A percentile compares a stretch with the other conserved stretches of the same genome.
Conservation (phyloP, 2,113 vertebrate genomes). For the Aptenodytes forsteri region DNA sequence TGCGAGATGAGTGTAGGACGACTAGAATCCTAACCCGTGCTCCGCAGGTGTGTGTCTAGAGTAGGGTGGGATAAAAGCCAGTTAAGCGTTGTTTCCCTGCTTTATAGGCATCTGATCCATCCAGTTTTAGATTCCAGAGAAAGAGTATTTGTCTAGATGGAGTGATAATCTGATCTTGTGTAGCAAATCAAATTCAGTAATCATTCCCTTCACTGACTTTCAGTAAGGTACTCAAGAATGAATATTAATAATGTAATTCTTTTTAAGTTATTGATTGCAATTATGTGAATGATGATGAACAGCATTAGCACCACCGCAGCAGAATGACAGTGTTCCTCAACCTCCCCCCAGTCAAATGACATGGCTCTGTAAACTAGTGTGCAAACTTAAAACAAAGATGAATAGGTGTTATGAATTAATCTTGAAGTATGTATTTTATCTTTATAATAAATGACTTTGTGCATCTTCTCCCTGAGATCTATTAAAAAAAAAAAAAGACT, state of each 20-base stretch:
- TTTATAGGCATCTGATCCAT: background rate
- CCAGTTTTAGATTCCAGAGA: background rate
- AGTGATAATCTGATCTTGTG: background rate
- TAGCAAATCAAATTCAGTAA: background rate
- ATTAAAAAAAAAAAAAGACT: background rate
- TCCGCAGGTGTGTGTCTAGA: background rate
- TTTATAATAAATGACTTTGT: slow-evolving; percentile 12
- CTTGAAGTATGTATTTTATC: background rate
- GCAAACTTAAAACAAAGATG: background rate
- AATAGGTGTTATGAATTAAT: background rate
- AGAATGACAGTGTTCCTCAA: background rate
- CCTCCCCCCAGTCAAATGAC: background rate
- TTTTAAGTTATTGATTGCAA: background rate
- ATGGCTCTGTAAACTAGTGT: background rate
- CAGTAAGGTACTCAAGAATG: background rate
- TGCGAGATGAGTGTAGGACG: background rate
- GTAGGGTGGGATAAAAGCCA: background rate
- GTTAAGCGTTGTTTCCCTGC: background rate
- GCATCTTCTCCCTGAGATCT: background rate
- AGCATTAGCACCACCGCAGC: background rate
- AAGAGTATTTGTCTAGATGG: background rate
- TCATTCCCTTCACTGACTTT: background rate
- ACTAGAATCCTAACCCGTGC: background rate
- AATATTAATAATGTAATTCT: background rate
- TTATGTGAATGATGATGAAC: background rate